Evolutionary conservation across 1,140 invertebrate genomes (phyloP).

Genomic region (Trachymyrmex cornetzi): DNA sequence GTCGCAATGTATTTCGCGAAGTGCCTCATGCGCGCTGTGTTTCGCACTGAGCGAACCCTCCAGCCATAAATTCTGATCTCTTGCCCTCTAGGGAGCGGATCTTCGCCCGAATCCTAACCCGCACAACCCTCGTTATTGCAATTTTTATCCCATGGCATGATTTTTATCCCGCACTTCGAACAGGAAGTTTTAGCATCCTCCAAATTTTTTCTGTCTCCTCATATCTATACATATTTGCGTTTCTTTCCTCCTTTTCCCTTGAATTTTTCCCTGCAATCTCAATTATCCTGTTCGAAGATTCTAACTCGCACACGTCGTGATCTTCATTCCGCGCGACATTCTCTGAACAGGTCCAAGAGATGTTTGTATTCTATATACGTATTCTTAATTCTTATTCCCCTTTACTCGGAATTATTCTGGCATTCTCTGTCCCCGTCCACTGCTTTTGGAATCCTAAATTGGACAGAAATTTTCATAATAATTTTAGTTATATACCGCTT

Average conservation of each 20-base stretch:
- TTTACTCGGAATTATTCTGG: conserved; percentile 12
- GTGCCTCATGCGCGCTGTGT: conserved; percentile 41
- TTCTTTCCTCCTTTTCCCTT: too few relatives aligned
- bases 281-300: background rate
- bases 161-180: background rate
- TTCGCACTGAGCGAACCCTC: conserved; percentile 44
- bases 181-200: background rate
- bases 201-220: background rate
- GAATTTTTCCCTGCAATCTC: background rate
- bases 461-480: conserved; percentile 4
- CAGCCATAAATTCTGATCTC: conserved; percentile 64
- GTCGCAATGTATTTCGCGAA: conserved; percentile 60
- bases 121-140: conserved; percentile 59
- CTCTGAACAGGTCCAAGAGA: background rate
- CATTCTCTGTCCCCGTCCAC: background rate
- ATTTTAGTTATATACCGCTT: background rate
- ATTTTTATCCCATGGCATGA: conserved; percentile 45
- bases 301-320: background rate
- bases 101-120: conserved; percentile 63
- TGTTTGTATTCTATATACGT: background rate
- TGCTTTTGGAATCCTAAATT: conserved; percentile 30
- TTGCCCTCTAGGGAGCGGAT: conserved; percentile 49
- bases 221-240: background rate
- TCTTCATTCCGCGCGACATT: background rate
- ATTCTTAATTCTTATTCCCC: background rate